Evolutionary conservation across 1,140 invertebrate species (phyloP).

Genomic region (Lasaia peninsularis): DNA sequence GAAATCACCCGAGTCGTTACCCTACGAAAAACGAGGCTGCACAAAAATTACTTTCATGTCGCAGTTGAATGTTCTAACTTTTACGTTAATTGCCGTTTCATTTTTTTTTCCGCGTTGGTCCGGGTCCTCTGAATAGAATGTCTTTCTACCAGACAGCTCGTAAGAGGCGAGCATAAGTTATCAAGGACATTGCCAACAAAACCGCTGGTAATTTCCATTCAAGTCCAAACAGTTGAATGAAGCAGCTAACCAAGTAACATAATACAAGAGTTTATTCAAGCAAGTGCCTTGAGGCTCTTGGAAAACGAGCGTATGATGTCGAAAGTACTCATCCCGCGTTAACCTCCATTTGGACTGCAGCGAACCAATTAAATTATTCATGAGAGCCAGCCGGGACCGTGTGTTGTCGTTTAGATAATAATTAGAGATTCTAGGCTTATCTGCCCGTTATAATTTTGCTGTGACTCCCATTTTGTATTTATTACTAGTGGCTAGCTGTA

Average conservation of each 20-base stretch:
- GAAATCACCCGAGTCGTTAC: too few relatives aligned
- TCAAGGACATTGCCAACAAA: too few relatives aligned
- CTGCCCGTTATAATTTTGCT: constrained; percentile 37
- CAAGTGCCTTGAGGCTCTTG: constrained; percentile 22
- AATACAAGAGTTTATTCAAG: constrained; percentile 5
- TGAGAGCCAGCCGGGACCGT: constrained; percentile 33
- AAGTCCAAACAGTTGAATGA: too few relatives aligned
- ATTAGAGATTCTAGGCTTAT: constrained; percentile 50
- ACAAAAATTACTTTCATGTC: too few relatives aligned
- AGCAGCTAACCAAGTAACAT: background rate
- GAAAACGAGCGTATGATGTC: constrained; percentile 25
- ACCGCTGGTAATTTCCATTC: too few relatives aligned
- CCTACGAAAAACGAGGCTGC: too few relatives aligned
- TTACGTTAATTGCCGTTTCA: too few relatives aligned
- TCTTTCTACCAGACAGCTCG: too few relatives aligned
- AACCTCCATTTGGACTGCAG: constrained; percentile 29
- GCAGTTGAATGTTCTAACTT: too few relatives aligned
- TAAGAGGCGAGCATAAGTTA: too few relatives aligned
- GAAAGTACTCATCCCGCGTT: constrained; percentile 13
- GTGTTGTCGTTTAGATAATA: constrained; percentile 51
- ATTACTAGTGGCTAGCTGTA: background rate
- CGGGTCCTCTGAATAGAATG: too few relatives aligned
- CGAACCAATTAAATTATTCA: constrained; percentile 64
- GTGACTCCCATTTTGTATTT: constrained; percentile 12
- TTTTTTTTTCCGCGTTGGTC: too few relatives aligned